A percentile compares a stretch with the other conserved stretches of the same genome.
phyloP scores from a whole-genome alignment of 2,113 vertebrate genomes.

The Jaculus jaculus region DNA sequence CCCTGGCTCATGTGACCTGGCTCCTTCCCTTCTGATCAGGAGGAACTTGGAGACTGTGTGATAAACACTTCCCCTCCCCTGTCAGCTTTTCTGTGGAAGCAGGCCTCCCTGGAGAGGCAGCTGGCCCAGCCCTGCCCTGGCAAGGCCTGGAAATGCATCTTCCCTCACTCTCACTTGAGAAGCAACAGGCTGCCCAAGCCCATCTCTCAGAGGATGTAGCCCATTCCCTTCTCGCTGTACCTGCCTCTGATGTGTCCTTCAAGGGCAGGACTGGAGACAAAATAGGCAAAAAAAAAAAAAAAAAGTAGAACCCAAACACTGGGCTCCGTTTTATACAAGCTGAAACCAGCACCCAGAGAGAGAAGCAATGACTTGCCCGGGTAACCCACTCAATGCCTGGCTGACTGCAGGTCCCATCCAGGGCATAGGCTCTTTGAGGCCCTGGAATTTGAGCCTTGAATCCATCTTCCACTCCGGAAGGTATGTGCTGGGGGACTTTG shows the following conservation, averaged over 20 bases:
- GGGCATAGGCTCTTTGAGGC: background rate
- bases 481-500: background rate
- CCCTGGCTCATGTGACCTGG: background rate
- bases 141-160: background rate
- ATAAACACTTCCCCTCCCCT: background rate
- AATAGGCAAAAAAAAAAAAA: no score
- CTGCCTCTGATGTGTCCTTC: background rate
- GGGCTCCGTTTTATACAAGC: background rate
- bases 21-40: background rate
- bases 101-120: background rate
- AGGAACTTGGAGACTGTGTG: background rate
- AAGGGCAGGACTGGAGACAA: background rate
- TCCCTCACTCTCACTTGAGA: background rate
- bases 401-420: background rate
- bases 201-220: background rate
- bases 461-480: background rate
- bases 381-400: background rate
- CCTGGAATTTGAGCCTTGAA: background rate
- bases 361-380: background rate
- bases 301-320: background rate
- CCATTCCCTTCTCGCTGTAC: accelerated
- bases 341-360: background rate
- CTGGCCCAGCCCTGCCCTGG: background rate
- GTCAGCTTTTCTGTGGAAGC: background rate
- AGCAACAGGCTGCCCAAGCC: background rate